Evolutionary conservation across 1,140 invertebrate genomes (phyloP), one percentile per base, ranked within the genome.

Genomic region (Danaus melanippus): DNA sequence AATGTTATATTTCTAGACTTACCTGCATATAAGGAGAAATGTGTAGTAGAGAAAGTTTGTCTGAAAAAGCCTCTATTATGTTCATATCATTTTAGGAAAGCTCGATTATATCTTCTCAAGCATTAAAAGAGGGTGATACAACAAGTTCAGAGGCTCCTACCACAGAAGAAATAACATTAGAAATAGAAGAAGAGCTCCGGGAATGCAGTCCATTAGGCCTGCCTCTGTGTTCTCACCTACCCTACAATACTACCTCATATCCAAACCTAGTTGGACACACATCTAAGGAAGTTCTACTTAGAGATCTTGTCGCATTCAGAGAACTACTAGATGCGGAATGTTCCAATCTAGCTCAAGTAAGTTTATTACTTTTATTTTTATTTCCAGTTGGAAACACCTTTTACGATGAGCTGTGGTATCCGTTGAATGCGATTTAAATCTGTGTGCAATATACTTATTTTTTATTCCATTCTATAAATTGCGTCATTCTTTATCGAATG

Each of bases 261-360:
- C 95, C 95, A 0, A 96, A 97, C 79, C 79, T 95, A 2, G 85
- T 96, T 21, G 89, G 89, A 1, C 92, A 93, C 62, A 84, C 82
- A 15, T 92, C 90, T 10, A 78, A 92, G 11, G 88, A 90, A 8
- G 91, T 93, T 42, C 89, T 96, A 8, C 83, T 92, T 60, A 89
- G 92, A 12, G 92, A 96, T 79, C 89, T 96, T 2, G 95, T 96
- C 46, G 88, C 93, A 1, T 96, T 95, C 76, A 92, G 95, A 55
- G 94, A 96, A 79, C 84, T 96, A 1, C 91, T 96, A 1, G 95
- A 97, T 74, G 93, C 93, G 1, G 95, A 96, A 83, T 97, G 95
- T 72, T 96, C 94, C 63, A 88, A 93, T 57, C 88, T 94, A 61
- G 93, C 95, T 1, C 84, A 86, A 69, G 84, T 86, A 74, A 67